Percentiles rank a stretch among this genome's conserved stretches.
Evolutionary conservation across 2,797 vertebrate genomes (phyloP).

Genomic region (Muraenolepis orangiensis): DNA sequence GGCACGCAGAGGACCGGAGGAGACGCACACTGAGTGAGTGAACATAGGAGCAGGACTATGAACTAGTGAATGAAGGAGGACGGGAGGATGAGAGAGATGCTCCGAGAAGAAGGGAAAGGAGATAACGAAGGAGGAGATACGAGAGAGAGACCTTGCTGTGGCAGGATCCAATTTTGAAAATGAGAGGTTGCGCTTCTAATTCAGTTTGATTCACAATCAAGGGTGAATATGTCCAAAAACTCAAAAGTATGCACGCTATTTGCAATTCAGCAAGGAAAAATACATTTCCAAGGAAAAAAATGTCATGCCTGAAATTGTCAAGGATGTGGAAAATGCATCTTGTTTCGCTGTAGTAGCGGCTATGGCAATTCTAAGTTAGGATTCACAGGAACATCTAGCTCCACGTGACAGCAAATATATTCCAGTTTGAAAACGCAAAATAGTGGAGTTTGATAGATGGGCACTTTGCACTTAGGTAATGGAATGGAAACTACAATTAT

Average conservation of each 20-base stretch:
- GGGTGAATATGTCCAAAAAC: neutral
- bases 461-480: neutral
- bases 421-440: no score
- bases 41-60: no score
- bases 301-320: neutral
- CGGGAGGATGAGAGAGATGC: neutral
- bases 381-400: no score
- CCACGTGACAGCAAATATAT: no score
- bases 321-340: neutral
- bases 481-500: neutral
- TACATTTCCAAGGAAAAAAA: neutral
- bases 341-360: neutral
- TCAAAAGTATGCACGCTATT: slow-evolving; percentile 4
- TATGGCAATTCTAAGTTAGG: neutral
- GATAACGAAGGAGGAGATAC: neutral
- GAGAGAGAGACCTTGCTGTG: neutral
- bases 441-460: no score
- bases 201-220: neutral
- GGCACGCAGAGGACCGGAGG: slow-evolving; percentile 43
- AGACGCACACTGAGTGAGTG: slow-evolving; percentile 50
- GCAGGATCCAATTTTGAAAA: slow-evolving; percentile 16
- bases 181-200: no score
- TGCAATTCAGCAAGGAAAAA: no score
- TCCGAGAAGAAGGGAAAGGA: neutral
- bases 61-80: slow-evolving; percentile 10